Base-by-base conservation (phyloP, 2,113 vertebrate genomes). In the Pomatostomus ruficeps region DNA sequence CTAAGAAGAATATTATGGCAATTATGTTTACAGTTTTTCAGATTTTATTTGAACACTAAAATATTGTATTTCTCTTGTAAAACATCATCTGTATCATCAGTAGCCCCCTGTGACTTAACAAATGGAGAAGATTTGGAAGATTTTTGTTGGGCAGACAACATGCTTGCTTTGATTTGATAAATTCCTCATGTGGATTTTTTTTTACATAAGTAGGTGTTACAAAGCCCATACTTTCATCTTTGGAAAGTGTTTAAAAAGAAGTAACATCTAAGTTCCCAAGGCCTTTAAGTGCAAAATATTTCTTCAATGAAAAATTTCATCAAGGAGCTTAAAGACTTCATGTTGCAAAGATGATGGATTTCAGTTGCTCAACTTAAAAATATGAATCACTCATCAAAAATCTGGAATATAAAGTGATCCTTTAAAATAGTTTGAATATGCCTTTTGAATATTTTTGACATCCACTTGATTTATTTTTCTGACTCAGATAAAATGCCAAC, bases 361-460 rank as follows among this genome's bases (percentile, higher is more conserved):
- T 91, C 62, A 85, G 24, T 72, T 82, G 21, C 35, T 86, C 43
- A 92, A 5, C 38, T 74, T 83, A 77, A 91, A 95, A 93, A 85
- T 77, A 70, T 66, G 70, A 88, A 75, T 73, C 63, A 46, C 26
- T 94, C 54, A 77, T 77, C 38, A 94, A 86, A 93, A 95, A 84
- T 73, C 28, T 67, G 35, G 42, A 93, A 48, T 71, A 77, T 67
- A 40, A 94, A 96, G 28, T 48, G 9, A 16, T 78, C 15, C 18
- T 91, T 84, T 92, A 28, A 76, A 83, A 74, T 43, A 67, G 15
- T 66, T 88, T 93, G 63, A 83, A 48, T 48, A 77, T 55, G 19
- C 10, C n/a, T 84, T 96, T 89, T 91, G 40, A 93, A 82, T 84
- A 72, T 68, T 93, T 84, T 58, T 95, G 62, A 65, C 36, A 78